Evolutionary conservation across 2,797 vertebrate genomes (phyloP).

Genomic region (Tadarida brasiliensis): DNA sequence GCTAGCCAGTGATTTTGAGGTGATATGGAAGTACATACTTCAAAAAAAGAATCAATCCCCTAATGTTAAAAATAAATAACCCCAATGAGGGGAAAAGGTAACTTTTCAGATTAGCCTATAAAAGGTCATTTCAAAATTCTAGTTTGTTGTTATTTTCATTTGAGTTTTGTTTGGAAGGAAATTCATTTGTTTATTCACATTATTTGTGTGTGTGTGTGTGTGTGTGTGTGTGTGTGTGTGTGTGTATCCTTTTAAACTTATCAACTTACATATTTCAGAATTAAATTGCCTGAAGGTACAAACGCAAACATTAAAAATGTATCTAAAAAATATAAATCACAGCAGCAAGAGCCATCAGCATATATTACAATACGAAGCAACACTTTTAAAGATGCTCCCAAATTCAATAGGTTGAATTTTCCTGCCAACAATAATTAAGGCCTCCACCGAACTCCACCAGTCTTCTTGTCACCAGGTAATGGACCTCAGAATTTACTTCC

Average conservation of each 20-base stretch:
- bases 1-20: not conserved
- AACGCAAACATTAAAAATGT: slow-evolving; percentile 69
- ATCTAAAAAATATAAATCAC: slow-evolving; percentile 58
- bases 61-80: slow-evolving; percentile 32
- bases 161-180: not conserved
- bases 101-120: slow-evolving; percentile 2
- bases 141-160: slow-evolving; percentile 40
- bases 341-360: slow-evolving; percentile 24
- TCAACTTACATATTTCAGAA: slow-evolving; percentile 27
- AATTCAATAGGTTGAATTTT: slow-evolving; percentile 63
- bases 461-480: slow-evolving; percentile 57
- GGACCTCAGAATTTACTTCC: slow-evolving; percentile 69
- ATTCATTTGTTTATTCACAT: not conserved
- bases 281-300: slow-evolving; percentile 63
- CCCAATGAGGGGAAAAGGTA: not conserved
- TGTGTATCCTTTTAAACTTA: not conserved
- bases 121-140: not conserved
- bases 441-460: slow-evolving; percentile 35
- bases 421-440: slow-evolving; percentile 62
- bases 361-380: slow-evolving; percentile 57
- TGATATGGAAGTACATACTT: not conserved
- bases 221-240: not conserved
- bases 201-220: not conserved
- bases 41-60: not conserved
- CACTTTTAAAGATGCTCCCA: slow-evolving; percentile 45